These are phyloP conservation scores for Microplitis mediator DNA, from an alignment of 1,140 invertebrate species.

Conservation along the genomic window DNA sequence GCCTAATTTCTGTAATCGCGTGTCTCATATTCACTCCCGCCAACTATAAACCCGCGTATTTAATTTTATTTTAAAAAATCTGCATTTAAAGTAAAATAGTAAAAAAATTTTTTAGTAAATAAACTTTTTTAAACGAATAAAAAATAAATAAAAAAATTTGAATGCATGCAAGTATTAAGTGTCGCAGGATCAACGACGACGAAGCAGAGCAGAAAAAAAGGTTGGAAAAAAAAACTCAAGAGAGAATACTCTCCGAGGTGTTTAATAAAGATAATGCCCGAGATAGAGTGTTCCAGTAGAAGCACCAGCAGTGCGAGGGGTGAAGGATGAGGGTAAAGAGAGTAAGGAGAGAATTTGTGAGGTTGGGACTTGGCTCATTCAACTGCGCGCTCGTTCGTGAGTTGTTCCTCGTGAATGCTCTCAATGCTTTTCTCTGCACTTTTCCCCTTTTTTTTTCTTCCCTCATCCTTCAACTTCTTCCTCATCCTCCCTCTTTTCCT, in stretches of 20 bases:
- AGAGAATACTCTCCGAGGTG: slow-evolving; percentile 42
- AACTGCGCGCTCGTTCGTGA: slow-evolving; percentile 7
- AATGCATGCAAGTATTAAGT: too few relatives aligned
- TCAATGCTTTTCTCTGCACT: not conserved
- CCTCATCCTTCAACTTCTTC: not conserved
- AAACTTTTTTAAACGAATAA: too few relatives aligned
- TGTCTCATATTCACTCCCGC: too few relatives aligned
- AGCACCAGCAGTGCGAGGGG: not conserved
- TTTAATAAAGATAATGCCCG: slow-evolving; percentile 63
- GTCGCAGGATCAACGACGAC: too few relatives aligned
- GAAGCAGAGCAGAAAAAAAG: not conserved
- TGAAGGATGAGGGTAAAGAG: not conserved
- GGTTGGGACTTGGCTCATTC: slow-evolving; percentile 5
- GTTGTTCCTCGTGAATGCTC: not conserved
- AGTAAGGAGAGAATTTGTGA: not conserved
- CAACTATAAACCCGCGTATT: too few relatives aligned
- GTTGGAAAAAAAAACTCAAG: not conserved
- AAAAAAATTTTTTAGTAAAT: too few relatives aligned
- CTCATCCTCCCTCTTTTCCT: not conserved
- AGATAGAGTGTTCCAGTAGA: slow-evolving; percentile 41
- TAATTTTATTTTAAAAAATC: too few relatives aligned
- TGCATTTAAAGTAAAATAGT: too few relatives aligned
- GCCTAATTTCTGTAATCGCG: too few relatives aligned
- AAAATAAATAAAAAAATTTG: too few relatives aligned
- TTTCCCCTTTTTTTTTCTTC: not conserved